phyloP scores from a whole-genome alignment of 1,140 invertebrate species.

The Eupristina koningsbergeri region DNA sequence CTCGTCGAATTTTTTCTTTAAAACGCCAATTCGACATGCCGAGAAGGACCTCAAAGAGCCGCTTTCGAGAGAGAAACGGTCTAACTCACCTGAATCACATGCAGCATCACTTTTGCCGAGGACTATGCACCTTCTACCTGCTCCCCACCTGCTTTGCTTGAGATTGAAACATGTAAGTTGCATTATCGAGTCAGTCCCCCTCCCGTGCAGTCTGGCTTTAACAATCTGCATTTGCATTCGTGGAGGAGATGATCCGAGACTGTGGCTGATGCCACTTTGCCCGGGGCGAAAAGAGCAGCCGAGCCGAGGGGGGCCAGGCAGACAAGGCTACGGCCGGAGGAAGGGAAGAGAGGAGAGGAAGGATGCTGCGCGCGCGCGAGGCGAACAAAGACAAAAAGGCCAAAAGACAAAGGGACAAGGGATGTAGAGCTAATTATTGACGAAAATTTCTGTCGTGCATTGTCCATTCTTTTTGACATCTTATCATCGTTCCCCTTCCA shows the following conservation, averaged over 20 bases:
- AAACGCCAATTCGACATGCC: too few species aligned
- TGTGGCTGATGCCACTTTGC: constrained; percentile 22
- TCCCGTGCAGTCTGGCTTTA: neutral
- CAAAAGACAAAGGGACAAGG: neutral
- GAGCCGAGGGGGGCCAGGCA: too few species aligned
- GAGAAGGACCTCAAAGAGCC: too few species aligned
- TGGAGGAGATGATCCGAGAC: constrained; percentile 34
- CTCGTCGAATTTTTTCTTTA: too few species aligned
- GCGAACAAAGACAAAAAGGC: neutral
- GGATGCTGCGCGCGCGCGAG: neutral
- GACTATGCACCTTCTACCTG: constrained; percentile 29
- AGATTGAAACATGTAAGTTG: constrained; percentile 51
- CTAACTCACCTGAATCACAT: too few species aligned
- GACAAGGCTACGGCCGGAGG: too few species aligned
- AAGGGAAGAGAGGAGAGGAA: neutral
- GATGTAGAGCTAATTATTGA: constrained; percentile 35
- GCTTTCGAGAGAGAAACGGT: too few species aligned
- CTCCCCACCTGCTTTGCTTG: constrained; percentile 3
- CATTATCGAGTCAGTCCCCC: constrained; percentile 42
- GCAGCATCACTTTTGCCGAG: neutral
- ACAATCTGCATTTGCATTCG: constrained; percentile 48
- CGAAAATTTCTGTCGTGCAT: constrained; percentile 27
- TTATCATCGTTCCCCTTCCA: neutral
- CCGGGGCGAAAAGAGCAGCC: constrained; percentile 33
- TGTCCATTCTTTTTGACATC: neutral